Conservation (phyloP, 2,888 invertebrate genomes). For the Plagiodera versicolora region DNA sequence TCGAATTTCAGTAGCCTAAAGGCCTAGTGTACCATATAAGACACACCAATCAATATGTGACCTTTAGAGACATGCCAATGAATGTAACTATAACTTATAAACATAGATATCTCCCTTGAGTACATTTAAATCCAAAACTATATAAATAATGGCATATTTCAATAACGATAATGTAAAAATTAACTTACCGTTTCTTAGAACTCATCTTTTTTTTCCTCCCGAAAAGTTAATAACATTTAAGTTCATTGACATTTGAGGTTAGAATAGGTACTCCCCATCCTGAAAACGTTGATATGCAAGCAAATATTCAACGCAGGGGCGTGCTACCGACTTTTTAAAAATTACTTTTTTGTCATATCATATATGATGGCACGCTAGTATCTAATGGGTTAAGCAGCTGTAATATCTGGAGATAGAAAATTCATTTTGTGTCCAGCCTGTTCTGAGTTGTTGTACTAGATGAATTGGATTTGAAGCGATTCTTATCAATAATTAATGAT, state of each 20-base stretch:
- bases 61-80: too few species aligned
- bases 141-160: neutral
- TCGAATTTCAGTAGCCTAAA: too few species aligned
- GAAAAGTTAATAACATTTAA: neutral
- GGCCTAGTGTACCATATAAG: neutral
- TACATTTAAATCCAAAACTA: too few species aligned
- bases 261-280: neutral
- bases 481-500: too few species aligned
- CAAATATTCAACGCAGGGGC: neutral
- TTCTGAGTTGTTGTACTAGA: too few species aligned
- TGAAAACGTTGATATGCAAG: neutral
- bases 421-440: too few species aligned
- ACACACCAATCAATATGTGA: neutral
- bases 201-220: neutral
- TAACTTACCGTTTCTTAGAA: neutral
- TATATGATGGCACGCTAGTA: neutral
- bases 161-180: neutral
- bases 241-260: neutral
- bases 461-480: too few species aligned
- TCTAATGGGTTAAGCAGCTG: neutral
- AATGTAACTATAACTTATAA: neutral
- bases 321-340: neutral
- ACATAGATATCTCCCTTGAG: neutral
- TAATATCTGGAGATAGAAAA: too few species aligned
- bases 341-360: neutral